Percentiles rank a stretch among this genome's conserved stretches.
Evolutionary conservation across 2,113 vertebrate species (phyloP).

Genomic region (Pluvianellus socialis): DNA sequence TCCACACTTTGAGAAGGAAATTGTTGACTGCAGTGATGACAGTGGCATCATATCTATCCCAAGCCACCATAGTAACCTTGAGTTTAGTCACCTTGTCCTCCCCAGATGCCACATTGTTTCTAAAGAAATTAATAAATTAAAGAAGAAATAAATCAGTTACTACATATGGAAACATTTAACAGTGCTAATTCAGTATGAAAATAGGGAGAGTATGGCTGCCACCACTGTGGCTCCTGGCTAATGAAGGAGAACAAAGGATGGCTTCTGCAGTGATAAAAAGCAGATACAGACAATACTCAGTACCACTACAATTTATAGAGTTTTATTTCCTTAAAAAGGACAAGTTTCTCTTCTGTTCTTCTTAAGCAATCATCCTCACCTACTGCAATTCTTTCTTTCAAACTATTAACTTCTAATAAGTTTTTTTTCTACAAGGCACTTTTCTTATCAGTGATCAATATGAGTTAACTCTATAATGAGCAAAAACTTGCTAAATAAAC

Average conservation of each 20-base stretch:
- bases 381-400: neutral
- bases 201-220: neutral
- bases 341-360: neutral
- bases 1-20: conserved; percentile 97
- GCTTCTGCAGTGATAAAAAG: neutral
- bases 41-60: conserved; percentile 89
- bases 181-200: neutral
- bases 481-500: neutral
- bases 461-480: neutral
- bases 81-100: conserved; percentile 95
- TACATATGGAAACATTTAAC: neutral
- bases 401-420: neutral
- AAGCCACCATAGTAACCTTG: conserved; percentile 97
- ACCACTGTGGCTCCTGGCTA: neutral
- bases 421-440: neutral
- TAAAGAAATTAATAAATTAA: conserved; percentile 57
- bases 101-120: conserved; percentile 74
- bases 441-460: neutral
- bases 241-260: neutral
- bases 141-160: neutral
- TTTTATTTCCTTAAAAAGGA: neutral
- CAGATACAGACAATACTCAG: neutral
- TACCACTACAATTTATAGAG: neutral
- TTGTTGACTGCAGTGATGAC: conserved; percentile 97
- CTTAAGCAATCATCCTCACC: neutral